phyloP scores from a whole-genome alignment of 2,113 vertebrate genomes.

The Burhinus bistriatus region DNA sequence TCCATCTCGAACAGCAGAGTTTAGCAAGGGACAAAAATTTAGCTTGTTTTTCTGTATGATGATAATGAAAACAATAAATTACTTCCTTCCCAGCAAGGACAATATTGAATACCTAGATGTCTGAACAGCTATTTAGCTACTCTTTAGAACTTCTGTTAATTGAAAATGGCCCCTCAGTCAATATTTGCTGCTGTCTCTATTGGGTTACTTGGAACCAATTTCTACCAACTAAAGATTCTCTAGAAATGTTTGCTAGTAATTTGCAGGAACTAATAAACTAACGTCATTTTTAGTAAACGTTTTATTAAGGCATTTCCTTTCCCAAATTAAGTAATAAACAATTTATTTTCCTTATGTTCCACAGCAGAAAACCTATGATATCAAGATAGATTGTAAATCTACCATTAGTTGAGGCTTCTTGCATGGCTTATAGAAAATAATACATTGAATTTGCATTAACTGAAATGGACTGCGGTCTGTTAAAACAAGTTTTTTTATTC shows the following conservation, averaged over 20 bases:
- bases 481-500: background rate
- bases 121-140: background rate
- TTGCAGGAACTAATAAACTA: background rate
- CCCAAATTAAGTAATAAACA: background rate
- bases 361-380: background rate
- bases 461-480: background rate
- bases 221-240: background rate
- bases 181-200: background rate
- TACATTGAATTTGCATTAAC: background rate
- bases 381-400: background rate
- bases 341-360: background rate
- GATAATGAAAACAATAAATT: background rate
- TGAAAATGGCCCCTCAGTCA: background rate
- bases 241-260: background rate
- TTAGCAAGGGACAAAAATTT: background rate
- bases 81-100: background rate
- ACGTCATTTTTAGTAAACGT: background rate
- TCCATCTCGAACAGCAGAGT: background rate
- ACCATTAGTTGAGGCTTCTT: background rate
- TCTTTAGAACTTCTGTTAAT: background rate
- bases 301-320: conserved; percentile 1
- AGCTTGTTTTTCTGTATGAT: background rate
- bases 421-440: background rate
- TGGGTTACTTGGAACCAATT: background rate
- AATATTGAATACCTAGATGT: background rate